phyloP scores from a whole-genome alignment of 2,888 invertebrate genomes.

The Tinea trinotella region DNA sequence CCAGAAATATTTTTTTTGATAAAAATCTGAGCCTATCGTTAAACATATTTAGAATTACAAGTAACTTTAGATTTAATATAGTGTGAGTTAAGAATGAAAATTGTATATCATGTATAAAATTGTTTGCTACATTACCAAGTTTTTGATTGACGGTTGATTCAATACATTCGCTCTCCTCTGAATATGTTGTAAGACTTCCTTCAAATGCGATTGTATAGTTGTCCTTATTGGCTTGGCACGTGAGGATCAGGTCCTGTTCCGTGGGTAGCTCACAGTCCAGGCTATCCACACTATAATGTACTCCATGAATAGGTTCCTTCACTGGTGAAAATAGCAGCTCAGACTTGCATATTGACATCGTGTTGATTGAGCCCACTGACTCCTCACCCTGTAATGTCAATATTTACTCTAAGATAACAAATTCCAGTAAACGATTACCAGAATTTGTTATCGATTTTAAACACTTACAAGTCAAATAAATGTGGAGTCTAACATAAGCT shows the following conservation, averaged over 20 bases:
- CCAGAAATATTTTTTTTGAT: no score
- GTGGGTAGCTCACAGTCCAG: constrained; percentile 88
- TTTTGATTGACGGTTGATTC: constrained; percentile 66
- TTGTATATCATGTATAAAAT: no score
- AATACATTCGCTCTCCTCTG: constrained; percentile 85
- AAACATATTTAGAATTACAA: no score
- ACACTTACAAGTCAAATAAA: no score
- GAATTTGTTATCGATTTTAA: neutral
- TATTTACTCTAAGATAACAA: neutral
- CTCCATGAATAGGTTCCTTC: constrained; percentile 82
- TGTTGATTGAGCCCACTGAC: constrained; percentile 79
- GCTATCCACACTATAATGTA: constrained; percentile 91
- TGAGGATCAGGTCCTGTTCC: constrained; percentile 88
- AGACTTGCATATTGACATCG: constrained; percentile 93
- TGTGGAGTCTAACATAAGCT: no score
- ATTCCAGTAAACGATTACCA: neutral
- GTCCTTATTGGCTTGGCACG: constrained; percentile 93
- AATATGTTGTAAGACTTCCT: constrained; percentile 87
- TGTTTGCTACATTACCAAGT: no score
- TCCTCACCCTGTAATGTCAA: constrained; percentile 75
- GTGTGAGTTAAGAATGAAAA: no score
- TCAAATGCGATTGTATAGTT: constrained; percentile 97
- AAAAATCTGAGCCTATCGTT: no score
- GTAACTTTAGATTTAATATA: no score
- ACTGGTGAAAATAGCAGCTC: constrained; percentile 92